Conservation (phyloP, 1,140 invertebrate species). For the Philopotamus ludificatus region DNA sequence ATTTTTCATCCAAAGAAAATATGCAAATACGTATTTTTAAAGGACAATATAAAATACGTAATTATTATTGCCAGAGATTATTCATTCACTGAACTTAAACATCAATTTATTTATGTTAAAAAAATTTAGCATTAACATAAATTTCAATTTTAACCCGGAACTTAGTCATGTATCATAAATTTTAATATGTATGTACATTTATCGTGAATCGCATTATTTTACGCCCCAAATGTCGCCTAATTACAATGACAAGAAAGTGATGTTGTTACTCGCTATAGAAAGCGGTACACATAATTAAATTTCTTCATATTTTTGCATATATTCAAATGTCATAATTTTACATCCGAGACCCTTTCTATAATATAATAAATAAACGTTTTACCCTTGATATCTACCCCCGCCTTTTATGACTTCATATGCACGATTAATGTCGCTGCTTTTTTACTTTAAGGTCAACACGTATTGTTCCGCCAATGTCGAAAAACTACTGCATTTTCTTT, state of each 20-base stretch:
- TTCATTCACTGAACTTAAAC: too few relatives aligned
- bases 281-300: too few relatives aligned
- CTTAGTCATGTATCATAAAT: slow-evolving; percentile 3
- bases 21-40: background rate
- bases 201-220: background rate
- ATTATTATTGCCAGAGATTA: background rate
- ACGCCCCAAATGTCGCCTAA: background rate
- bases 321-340: background rate
- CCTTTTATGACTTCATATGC: background rate
- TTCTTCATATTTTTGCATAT: too few relatives aligned
- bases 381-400: slow-evolving; percentile 1
- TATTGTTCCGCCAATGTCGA: too few relatives aligned
- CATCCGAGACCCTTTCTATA: background rate
- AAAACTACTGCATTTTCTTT: too few relatives aligned
- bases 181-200: background rate
- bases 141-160: background rate
- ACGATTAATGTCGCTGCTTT: too few relatives aligned
- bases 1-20: background rate
- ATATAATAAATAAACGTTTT: background rate
- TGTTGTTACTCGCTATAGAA: slow-evolving; percentile 2
- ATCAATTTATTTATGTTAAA: too few relatives aligned
- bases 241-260: slow-evolving; percentile 2
- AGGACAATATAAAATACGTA: background rate
- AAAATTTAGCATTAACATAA: background rate
- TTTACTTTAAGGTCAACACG: too few relatives aligned